Percentiles rank a stretch among this genome's conserved stretches.
Evolutionary conservation across 2,888 invertebrate species (phyloP).

Genomic region (Latrodectus elegans): DNA sequence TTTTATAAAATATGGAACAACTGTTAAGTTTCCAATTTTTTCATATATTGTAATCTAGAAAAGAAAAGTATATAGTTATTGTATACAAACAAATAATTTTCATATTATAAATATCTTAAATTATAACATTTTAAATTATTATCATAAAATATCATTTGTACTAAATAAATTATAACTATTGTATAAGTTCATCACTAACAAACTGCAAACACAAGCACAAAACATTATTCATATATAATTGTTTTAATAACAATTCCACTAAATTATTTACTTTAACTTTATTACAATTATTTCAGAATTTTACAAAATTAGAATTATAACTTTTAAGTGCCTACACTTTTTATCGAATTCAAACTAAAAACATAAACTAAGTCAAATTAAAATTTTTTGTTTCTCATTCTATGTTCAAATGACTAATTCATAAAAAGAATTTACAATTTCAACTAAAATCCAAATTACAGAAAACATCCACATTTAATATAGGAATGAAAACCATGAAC

Average conservation of each 20-base stretch:
- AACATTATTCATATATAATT: neutral
- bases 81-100: neutral
- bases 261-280: neutral
- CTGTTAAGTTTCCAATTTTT: conserved; percentile 38
- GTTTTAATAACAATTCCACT: too few species aligned
- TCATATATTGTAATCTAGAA: conserved; percentile 45
- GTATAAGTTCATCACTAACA: neutral
- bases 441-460: too few species aligned
- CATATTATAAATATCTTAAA: neutral
- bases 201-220: neutral
- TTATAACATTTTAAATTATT: neutral
- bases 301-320: neutral
- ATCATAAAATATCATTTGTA: neutral
- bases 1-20: conserved; percentile 32
- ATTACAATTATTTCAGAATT: neutral
- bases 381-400: too few species aligned
- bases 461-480: too few species aligned
- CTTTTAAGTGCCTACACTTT: too few species aligned
- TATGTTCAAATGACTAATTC: too few species aligned
- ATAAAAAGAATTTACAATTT: too few species aligned
- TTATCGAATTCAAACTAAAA: neutral
- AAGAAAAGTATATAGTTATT: neutral
- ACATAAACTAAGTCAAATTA: too few species aligned
- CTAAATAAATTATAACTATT: neutral
- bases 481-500: too few species aligned